These are phyloP conservation scores for Megalops atlanticus DNA, from an alignment of 2,113 vertebrate species.

Conservation along the genomic window DNA sequence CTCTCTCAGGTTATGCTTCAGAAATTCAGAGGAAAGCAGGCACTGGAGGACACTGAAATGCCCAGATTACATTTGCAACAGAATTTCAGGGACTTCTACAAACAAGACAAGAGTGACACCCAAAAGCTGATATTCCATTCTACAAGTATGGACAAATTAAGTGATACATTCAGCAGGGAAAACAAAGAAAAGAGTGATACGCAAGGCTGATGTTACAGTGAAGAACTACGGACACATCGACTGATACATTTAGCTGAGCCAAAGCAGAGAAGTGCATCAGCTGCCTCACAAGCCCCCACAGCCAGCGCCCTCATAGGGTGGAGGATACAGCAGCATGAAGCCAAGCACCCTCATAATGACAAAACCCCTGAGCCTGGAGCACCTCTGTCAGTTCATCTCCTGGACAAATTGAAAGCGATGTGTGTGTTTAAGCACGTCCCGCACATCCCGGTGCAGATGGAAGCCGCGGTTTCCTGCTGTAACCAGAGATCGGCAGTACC, in stretches of 20 bases:
- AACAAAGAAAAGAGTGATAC: no score
- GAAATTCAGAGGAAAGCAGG: neutral
- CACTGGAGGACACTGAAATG: neutral
- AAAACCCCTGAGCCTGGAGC: neutral
- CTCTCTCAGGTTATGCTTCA: neutral
- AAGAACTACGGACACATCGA: neutral
- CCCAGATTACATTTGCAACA: neutral
- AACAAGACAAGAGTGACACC: no score
- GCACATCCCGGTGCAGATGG: slow-evolving; percentile 4
- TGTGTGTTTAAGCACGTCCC: neutral
- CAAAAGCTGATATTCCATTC: no score
- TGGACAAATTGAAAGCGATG: neutral
- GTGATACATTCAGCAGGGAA: no score
- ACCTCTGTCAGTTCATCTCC: neutral
- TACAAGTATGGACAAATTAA: no score
- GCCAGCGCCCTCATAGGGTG: neutral
- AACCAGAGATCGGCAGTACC: neutral
- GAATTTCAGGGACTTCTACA: neutral
- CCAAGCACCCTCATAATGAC: neutral
- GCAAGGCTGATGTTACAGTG: no score
- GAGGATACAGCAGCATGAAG: neutral
- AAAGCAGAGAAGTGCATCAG: neutral
- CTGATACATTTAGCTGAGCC: neutral
- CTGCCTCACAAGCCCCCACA: neutral
- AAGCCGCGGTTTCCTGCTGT: slow-evolving; percentile 15